Percentiles rank a stretch among this genome's conserved stretches.
Conservation (phyloP, 2,113 vertebrate species). For the Sebastes schlegelii region DNA sequence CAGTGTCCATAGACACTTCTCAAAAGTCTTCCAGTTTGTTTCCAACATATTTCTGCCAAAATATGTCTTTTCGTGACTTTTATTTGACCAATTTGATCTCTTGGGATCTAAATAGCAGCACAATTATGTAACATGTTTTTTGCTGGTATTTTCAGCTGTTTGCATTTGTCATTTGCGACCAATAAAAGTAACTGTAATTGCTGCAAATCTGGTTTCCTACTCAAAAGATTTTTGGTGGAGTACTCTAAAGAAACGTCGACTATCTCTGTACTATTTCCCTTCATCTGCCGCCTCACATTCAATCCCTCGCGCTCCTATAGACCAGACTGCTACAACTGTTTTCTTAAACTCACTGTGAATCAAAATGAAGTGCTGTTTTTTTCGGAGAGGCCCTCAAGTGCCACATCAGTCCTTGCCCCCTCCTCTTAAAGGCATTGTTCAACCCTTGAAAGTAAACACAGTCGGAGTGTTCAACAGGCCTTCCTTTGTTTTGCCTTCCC, state of each 20-base stretch:
- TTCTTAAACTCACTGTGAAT: conserved; percentile 65
- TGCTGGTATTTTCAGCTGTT: not conserved
- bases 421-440: conserved; percentile 72
- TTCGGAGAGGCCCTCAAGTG: conserved; percentile 44
- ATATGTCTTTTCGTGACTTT: not conserved
- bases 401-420: conserved; percentile 69
- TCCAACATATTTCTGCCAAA: not conserved
- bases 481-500: conserved; percentile 71
- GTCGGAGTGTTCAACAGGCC: conserved; percentile 52
- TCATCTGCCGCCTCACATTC: conserved; percentile 19
- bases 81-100: not conserved
- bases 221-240: no score
- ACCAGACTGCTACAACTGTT: conserved; percentile 43
- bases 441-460: conserved; percentile 67
- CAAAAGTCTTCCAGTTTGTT: not conserved
- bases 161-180: not conserved
- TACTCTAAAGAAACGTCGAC: not conserved
- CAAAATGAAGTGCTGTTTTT: conserved; percentile 62
- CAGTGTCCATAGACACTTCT: not conserved
- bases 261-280: conserved; percentile 2
- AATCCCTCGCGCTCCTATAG: conserved; percentile 25
- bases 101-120: not conserved
- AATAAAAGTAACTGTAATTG: not conserved
- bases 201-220: not conserved
- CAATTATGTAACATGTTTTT: not conserved